phyloP scores from a whole-genome alignment of 2,888 invertebrate species.

The Cacoxenus indagator region DNA sequence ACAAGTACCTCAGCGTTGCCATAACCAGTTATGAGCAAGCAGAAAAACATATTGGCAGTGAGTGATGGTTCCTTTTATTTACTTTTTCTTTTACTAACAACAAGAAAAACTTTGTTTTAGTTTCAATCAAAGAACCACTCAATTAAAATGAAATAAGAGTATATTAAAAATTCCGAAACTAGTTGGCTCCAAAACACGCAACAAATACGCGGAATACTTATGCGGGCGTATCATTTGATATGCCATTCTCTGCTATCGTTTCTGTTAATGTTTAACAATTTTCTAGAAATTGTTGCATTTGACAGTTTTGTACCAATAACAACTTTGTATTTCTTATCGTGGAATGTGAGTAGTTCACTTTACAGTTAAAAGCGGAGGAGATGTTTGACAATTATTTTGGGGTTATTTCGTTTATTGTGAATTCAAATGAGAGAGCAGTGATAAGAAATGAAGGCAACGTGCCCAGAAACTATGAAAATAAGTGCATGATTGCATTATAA shows the following conservation, averaged over 20 bases:
- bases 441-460: no score
- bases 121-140: no score
- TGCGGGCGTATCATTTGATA: not conserved
- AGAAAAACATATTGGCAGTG: not conserved
- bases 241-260: not conserved
- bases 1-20: not conserved
- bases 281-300: not conserved
- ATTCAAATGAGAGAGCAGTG: no score
- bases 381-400: not conserved
- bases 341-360: not conserved
- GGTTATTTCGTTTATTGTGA: no score
- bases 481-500: no score
- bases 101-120: not conserved
- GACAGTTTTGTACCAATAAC: not conserved
- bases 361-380: no score
- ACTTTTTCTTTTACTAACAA: not conserved
- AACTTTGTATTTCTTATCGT: not conserved
- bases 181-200: no score
- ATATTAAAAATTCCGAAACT: no score
- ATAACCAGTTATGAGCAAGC: conserved; percentile 7
- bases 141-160: no score
- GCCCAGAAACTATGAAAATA: no score
- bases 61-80: no score
- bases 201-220: no score
- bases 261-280: not conserved